phyloP scores from a whole-genome alignment of 2,113 vertebrate species.

The Toxostoma redivivum region DNA sequence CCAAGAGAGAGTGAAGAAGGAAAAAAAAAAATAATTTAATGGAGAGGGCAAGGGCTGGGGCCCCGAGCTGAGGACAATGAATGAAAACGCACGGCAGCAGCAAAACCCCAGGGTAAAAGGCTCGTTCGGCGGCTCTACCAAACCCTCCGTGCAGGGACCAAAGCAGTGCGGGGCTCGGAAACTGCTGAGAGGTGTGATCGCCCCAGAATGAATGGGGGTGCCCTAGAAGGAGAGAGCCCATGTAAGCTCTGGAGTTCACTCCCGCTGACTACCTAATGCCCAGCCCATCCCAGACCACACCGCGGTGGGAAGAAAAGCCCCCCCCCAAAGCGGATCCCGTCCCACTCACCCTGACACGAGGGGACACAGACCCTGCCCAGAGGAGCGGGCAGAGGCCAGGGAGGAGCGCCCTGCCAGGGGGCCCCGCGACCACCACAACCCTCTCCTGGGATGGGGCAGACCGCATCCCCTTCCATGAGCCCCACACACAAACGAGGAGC shows the following conservation, averaged over 20 bases:
- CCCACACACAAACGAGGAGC: accelerated
- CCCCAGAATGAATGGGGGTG: not conserved
- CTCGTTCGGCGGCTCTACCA: not conserved
- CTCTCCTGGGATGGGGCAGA: not conserved
- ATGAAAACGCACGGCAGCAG: conserved; percentile 17
- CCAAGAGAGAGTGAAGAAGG: not conserved
- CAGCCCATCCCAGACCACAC: accelerated
- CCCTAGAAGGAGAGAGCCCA: not conserved
- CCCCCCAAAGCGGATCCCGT: accelerated
- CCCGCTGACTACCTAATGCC: accelerated
- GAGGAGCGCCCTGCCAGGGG: not conserved
- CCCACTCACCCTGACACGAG: not conserved
- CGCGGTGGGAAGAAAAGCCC: not conserved
- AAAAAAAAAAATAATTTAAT: not conserved
- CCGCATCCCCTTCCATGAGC: not conserved
- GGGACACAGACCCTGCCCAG: accelerated
- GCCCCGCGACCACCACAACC: not conserved
- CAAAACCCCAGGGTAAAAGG: not conserved
- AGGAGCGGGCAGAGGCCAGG: not conserved
- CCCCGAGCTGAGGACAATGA: conserved; percentile 48
- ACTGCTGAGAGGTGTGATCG: accelerated
- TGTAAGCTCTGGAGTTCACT: accelerated
- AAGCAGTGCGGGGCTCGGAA: not conserved
- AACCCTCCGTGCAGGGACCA: not conserved
- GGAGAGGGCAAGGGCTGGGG: not conserved